A percentile compares a stretch with the other conserved stretches of the same genome.
Conservation (phyloP, 1,140 invertebrate species). For the Lepidurus arcticus region DNA sequence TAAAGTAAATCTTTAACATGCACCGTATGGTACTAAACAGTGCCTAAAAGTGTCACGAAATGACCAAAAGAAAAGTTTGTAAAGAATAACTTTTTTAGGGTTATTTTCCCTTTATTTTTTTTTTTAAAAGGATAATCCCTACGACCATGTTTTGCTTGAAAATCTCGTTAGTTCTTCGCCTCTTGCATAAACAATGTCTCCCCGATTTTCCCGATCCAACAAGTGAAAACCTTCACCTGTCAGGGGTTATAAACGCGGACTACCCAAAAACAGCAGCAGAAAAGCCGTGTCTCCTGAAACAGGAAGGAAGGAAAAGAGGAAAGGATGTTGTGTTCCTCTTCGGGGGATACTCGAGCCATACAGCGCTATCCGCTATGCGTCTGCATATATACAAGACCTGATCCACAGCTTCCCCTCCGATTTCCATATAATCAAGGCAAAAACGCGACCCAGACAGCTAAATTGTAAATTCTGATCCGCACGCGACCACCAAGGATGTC, state of each 20-base stretch:
- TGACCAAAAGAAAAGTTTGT: too few relatives aligned
- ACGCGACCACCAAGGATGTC: neutral
- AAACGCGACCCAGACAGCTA: slow-evolving; percentile 7
- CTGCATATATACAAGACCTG: too few relatives aligned
- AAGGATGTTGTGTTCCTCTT: neutral
- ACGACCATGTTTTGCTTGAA: too few relatives aligned
- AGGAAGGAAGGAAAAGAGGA: slow-evolving; percentile 14
- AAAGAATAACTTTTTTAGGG: too few relatives aligned
- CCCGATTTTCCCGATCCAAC: neutral
- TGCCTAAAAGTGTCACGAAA: too few relatives aligned
- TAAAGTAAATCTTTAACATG: too few relatives aligned
- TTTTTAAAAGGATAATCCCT: too few relatives aligned
- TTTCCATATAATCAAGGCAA: slow-evolving; percentile 10
- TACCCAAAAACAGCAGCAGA: neutral
- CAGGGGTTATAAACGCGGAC: neutral
- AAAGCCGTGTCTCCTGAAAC: neutral
- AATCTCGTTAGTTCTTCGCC: too few relatives aligned
- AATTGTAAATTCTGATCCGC: slow-evolving; percentile 2
- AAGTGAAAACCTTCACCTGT: neutral
- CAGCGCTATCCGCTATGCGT: too few relatives aligned
- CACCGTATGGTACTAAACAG: too few relatives aligned
- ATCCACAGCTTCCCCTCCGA: neutral
- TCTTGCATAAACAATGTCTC: too few relatives aligned
- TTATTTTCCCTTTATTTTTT: too few relatives aligned
- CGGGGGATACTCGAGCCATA: neutral